Conservation (phyloP, 2,888 invertebrate genomes). For the Drosophila robusta region DNA sequence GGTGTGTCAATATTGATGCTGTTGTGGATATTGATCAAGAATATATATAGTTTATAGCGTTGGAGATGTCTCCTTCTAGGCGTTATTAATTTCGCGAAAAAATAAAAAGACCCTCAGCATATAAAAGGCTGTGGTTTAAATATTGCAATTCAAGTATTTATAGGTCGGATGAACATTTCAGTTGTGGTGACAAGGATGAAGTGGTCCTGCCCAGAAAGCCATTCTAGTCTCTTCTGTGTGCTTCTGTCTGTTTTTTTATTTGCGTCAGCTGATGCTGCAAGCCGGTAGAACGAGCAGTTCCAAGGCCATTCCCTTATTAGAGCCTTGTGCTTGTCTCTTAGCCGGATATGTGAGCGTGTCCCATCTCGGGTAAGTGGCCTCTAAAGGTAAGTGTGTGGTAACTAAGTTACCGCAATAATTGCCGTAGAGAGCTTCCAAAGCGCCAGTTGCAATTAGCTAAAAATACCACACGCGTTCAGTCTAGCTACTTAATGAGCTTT, state of each 20-base stretch:
- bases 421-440: slow-evolving; percentile 24
- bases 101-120: not conserved
- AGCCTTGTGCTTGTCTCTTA: not conserved
- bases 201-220: no score
- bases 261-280: slow-evolving; percentile 42
- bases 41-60: not conserved
- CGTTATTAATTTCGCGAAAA: not conserved
- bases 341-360: slow-evolving; percentile 9
- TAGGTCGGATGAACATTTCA: not conserved
- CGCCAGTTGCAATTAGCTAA: slow-evolving; percentile 61
- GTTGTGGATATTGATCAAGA: no score
- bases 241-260: not conserved
- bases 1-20: no score
- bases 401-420: slow-evolving; percentile 47
- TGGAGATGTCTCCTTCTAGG: no score
- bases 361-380: not conserved
- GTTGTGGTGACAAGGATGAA: no score
- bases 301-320: slow-evolving; percentile 12
- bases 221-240: no score
- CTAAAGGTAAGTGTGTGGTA: slow-evolving; percentile 14
- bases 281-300: not conserved
- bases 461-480: slow-evolving; percentile 46
- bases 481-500: slow-evolving; percentile 20
- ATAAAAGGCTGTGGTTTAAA: not conserved
- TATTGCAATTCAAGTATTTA: not conserved